These are phyloP conservation scores for Lithobates pipiens DNA, from an alignment of 2,797 vertebrate species.

Conservation along the genomic window DNA sequence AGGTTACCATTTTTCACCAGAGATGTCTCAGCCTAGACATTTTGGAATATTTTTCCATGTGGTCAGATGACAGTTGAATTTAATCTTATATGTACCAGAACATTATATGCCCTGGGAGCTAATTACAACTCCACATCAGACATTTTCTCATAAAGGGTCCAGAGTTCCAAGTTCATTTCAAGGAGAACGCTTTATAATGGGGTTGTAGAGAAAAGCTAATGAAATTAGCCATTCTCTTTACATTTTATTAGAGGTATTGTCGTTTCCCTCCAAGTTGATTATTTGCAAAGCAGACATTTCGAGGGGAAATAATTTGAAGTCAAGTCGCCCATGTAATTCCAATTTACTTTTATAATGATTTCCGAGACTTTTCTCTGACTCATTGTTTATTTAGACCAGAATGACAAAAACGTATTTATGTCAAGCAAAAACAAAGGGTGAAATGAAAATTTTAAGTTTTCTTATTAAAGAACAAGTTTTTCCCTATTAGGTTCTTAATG, in stretches of 20 bases:
- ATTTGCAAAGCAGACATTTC: conserved; percentile 43
- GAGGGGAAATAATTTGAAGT: conserved; percentile 49
- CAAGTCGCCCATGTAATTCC: conserved; percentile 51
- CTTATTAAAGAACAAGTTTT: not conserved
- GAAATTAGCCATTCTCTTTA: conserved; percentile 44
- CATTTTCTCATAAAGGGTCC: conserved; percentile 11
- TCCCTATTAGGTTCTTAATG: no score
- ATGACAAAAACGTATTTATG: conserved; percentile 3
- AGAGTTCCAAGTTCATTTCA: conserved; percentile 19
- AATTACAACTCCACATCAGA: conserved; percentile 20
- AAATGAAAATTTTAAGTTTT: not conserved
- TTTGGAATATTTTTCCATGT: no score
- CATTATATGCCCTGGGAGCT: not conserved
- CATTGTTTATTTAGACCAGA: conserved; percentile 33
- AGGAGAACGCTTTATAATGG: conserved; percentile 40
- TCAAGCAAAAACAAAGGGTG: not conserved
- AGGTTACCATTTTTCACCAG: no score
- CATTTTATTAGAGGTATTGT: conserved; percentile 42
- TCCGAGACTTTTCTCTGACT: conserved; percentile 28
- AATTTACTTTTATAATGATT: conserved; percentile 53
- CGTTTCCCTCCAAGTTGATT: conserved; percentile 16
- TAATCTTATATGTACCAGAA: not conserved
- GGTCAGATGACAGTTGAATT: no score
- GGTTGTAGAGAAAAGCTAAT: conserved; percentile 28
- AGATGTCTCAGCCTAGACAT: no score